These are phyloP conservation scores for Linepithema humile DNA, from an alignment of 1,140 invertebrate genomes.

Conservation along the genomic window DNA sequence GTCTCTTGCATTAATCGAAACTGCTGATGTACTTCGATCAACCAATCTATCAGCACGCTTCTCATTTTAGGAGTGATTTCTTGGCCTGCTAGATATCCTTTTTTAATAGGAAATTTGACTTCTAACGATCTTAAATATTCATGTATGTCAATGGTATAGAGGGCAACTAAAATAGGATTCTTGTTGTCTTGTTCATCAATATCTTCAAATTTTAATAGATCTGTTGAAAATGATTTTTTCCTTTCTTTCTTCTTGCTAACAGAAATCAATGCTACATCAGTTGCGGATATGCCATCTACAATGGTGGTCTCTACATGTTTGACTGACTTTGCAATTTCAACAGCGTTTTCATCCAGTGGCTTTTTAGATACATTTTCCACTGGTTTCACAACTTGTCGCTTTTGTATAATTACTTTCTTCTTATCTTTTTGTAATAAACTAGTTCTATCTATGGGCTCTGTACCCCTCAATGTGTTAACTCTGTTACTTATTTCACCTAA, in stretches of 20 bases:
- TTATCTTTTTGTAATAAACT: slow-evolving; percentile 71
- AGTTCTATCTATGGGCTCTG: slow-evolving; percentile 71
- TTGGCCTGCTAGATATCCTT: slow-evolving; percentile 88
- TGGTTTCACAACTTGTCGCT: slow-evolving; percentile 52
- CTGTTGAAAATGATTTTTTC: slow-evolving; percentile 76
- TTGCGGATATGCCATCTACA: background rate
- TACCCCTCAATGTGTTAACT: slow-evolving; percentile 75
- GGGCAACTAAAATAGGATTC: slow-evolving; percentile 91
- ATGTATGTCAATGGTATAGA: slow-evolving; percentile 95
- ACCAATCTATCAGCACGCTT: slow-evolving; percentile 95
- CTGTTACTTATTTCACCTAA: slow-evolving; percentile 82
- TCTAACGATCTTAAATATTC: slow-evolving; percentile 91
- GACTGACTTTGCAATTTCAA: slow-evolving; percentile 74
- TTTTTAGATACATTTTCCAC: slow-evolving; percentile 72
- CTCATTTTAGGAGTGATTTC: slow-evolving; percentile 93
- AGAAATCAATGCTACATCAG: background rate
- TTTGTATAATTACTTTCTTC: slow-evolving; percentile 54
- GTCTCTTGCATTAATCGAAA: slow-evolving; percentile 96
- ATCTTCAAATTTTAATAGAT: slow-evolving; percentile 84
- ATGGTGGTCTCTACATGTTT: slow-evolving; percentile 61
- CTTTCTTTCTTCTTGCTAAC: slow-evolving; percentile 60
- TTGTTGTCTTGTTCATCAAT: slow-evolving; percentile 91
- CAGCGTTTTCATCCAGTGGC: too few species aligned
- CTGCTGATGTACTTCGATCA: slow-evolving; percentile 95
- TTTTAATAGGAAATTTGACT: slow-evolving; percentile 86